phyloP scores from a whole-genome alignment of 2,113 vertebrate genomes.

The Hippocampus barbouri region DNA sequence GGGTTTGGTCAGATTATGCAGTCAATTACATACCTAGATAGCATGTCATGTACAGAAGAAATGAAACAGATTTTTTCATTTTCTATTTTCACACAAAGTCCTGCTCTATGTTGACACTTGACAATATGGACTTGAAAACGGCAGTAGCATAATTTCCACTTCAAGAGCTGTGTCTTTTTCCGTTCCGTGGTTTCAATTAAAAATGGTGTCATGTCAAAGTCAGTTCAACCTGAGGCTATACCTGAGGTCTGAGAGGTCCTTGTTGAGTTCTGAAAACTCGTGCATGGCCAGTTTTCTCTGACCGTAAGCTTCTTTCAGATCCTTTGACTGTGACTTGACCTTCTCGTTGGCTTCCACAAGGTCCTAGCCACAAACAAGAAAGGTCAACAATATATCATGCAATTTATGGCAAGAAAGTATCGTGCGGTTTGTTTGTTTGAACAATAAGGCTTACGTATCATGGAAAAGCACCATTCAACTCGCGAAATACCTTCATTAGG shows the following conservation, averaged over 20 bases:
- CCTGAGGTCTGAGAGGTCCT: constrained; percentile 89
- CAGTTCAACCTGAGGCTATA: constrained; percentile 42
- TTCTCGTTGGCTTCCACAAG: constrained; percentile 83
- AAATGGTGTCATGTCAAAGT: background rate
- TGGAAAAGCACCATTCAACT: background rate
- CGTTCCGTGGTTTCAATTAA: background rate
- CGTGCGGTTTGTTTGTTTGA: background rate
- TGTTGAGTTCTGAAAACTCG: constrained; percentile 96
- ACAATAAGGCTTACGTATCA: background rate
- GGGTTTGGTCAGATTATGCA: background rate
- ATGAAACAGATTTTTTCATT: background rate
- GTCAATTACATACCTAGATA: background rate
- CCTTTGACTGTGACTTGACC: constrained; percentile 92
- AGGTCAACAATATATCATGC: background rate
- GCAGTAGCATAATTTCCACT: background rate
- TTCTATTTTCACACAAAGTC: background rate
- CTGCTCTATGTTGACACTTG: background rate
- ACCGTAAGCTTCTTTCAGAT: constrained; percentile 95
- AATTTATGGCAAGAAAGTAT: background rate
- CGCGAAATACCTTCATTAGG: constrained; percentile 83
- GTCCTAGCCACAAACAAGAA: constrained; percentile 70
- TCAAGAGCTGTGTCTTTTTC: background rate
- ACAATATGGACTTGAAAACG: background rate
- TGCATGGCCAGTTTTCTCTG: constrained; percentile 95
- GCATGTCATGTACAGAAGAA: too few species aligned